Evolutionary conservation across 2,888 invertebrate genomes (phyloP).

Genomic region (Sycophila texana): DNA sequence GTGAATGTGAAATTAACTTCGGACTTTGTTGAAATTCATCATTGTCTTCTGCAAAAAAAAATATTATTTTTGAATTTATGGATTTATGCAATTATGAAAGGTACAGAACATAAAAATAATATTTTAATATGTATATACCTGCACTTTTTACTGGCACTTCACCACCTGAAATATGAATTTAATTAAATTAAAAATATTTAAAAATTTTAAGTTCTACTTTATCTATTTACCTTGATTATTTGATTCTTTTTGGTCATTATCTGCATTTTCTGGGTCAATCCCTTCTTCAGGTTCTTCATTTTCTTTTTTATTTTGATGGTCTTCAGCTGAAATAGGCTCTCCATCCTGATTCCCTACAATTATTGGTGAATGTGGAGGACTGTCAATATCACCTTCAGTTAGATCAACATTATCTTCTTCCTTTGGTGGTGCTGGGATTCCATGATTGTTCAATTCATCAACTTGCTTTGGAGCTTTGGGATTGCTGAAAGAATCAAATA

Average conservation of each 20-base stretch:
- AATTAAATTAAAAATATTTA: background rate
- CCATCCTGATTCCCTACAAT: conserved; percentile 27
- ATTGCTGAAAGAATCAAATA: background rate
- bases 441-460: conserved; percentile 1
- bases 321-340: conserved; percentile 26
- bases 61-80: background rate
- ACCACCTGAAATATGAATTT: background rate
- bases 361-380: background rate
- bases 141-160: too few relatives aligned
- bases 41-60: conserved; percentile 2
- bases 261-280: background rate
- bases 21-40: conserved; percentile 13
- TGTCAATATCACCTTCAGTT: background rate
- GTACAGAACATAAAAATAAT: too few relatives aligned
- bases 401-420: conserved; percentile 1
- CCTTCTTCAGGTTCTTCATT: conserved; percentile 32
- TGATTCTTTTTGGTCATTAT: conserved; percentile 20
- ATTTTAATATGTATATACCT: too few relatives aligned
- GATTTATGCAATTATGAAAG: too few relatives aligned
- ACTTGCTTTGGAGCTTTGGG: background rate
- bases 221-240: conserved; percentile 28
- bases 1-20: conserved; percentile 45
- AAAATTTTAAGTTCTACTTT: conserved; percentile 5
- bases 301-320: conserved; percentile 30
- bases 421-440: background rate